Percentiles rank a stretch among this genome's conserved stretches.
Evolutionary conservation across 1,140 invertebrate genomes (phyloP).

Genomic region (Pseudomyrmex sp.): DNA sequence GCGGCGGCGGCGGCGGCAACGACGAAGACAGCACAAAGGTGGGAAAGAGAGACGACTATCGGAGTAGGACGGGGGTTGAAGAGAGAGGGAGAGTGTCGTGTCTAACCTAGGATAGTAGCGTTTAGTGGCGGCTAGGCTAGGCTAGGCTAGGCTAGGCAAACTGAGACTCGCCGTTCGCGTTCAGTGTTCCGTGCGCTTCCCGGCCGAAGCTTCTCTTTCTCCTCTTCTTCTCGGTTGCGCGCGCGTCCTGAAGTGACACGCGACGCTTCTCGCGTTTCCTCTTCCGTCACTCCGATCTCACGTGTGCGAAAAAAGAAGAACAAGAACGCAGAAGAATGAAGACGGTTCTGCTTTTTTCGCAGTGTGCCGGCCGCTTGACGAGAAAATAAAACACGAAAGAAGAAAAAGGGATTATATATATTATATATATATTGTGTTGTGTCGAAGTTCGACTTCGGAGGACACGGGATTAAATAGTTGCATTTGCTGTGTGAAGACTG

Average conservation of each 20-base stretch:
- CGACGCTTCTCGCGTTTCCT: neutral
- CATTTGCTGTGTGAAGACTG: neutral
- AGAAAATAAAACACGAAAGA: neutral
- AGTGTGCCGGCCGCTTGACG: neutral
- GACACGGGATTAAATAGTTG: neutral
- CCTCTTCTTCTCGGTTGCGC: slow-evolving; percentile 33
- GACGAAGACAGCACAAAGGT: slow-evolving; percentile 11
- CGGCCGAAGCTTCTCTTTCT: slow-evolving; percentile 59
- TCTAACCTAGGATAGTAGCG: slow-evolving; percentile 83
- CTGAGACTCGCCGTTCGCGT: slow-evolving; percentile 76
- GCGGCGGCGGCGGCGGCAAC: neutral
- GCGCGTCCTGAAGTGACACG: slow-evolving; percentile 28
- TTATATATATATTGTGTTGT: too few species aligned
- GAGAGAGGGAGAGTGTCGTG: slow-evolving; percentile 76
- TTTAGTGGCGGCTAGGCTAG: slow-evolving; percentile 82
- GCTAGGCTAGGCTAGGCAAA: slow-evolving; percentile 77
- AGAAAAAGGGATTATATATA: neutral
- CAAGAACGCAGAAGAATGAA: neutral
- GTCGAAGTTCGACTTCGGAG: neutral
- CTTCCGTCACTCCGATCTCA: neutral
- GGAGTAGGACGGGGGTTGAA: slow-evolving; percentile 38
- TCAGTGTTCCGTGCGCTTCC: slow-evolving; percentile 79
- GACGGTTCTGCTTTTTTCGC: too few species aligned
- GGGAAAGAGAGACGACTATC: slow-evolving; percentile 22
- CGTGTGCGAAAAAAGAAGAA: neutral